phyloP scores from a whole-genome alignment of 2,113 vertebrate species.

The Bubo scandiacus region DNA sequence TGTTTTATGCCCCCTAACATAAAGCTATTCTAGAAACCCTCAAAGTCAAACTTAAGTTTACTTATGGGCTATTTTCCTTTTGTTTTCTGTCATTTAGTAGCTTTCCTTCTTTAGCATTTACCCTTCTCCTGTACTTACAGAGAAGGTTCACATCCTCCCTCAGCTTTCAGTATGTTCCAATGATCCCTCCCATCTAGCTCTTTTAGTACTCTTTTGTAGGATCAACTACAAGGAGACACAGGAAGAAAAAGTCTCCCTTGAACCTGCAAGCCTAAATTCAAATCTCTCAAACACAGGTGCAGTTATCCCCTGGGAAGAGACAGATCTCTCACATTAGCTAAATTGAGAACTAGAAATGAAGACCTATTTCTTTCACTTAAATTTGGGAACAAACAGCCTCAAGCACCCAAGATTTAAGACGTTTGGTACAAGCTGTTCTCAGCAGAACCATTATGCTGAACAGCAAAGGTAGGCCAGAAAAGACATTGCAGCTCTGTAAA shows the following conservation, averaged over 20 bases:
- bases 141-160: neutral
- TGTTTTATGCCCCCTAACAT: neutral
- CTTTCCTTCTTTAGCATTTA: neutral
- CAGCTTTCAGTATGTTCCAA: neutral
- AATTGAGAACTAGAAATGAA: neutral
- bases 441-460: neutral
- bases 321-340: neutral
- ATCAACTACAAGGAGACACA: neutral
- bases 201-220: neutral
- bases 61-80: neutral
- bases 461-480: neutral
- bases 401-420: neutral
- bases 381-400: neutral
- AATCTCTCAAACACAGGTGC: neutral
- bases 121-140: neutral
- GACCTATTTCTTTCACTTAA: neutral
- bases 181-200: neutral
- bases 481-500: neutral
- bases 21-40: neutral
- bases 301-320: neutral
- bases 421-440: neutral
- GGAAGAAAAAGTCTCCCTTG: neutral
- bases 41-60: neutral
- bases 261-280: neutral
- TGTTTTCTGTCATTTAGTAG: neutral